These are phyloP conservation scores for Lepidurus apus DNA, from an alignment of 1,140 invertebrate genomes.

Conservation along the genomic window DNA sequence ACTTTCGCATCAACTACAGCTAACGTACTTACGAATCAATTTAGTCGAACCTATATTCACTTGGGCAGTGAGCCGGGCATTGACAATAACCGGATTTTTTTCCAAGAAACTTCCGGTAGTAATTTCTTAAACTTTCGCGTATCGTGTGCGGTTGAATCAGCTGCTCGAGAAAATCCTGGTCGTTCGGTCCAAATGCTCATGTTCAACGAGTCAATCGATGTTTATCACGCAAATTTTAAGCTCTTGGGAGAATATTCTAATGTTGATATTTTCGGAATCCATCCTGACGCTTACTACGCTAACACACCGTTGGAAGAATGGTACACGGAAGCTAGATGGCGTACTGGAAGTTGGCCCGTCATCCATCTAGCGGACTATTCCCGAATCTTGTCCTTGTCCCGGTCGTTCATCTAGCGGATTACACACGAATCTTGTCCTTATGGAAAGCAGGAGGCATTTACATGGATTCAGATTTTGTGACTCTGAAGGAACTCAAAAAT, in stretches of 20 bases:
- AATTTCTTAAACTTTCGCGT: conserved; percentile 51
- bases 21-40: background rate
- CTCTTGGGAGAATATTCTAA: conserved; percentile 45
- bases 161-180: conserved; percentile 55
- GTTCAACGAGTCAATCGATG: background rate
- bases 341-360: conserved; percentile 49
- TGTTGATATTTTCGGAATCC: conserved; percentile 52
- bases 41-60: background rate
- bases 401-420: too few species aligned
- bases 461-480: conserved; percentile 67
- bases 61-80: background rate
- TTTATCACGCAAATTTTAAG: background rate
- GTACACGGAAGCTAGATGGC: conserved; percentile 51
- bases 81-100: conserved; percentile 48
- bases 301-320: conserved; percentile 57
- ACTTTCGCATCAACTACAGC: too few species aligned
- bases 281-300: conserved; percentile 53
- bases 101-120: conserved; percentile 52
- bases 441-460: conserved; percentile 74
- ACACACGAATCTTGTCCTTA: conserved; percentile 62
- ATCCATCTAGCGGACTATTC: conserved; percentile 64
- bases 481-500: conserved; percentile 47
- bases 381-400: too few species aligned
- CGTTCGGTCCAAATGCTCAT: conserved; percentile 44
- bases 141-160: conserved; percentile 62